phyloP scores from a whole-genome alignment of 2,888 invertebrate genomes.

The Caenorhabditis sp. region DNA sequence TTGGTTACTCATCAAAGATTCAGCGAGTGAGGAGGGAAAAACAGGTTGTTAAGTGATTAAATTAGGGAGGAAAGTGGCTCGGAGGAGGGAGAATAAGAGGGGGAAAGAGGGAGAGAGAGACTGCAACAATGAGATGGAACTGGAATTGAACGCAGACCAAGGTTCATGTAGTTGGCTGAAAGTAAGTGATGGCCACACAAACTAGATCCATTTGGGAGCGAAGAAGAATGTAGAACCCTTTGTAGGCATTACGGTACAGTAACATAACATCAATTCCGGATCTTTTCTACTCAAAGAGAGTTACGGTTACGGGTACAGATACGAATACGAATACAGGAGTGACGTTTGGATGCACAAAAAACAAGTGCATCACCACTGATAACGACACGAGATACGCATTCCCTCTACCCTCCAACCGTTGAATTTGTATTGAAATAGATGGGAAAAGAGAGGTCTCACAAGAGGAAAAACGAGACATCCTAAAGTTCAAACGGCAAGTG shows the following conservation, averaged over 20 bases:
- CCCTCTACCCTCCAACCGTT: not conserved
- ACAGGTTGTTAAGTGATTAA: not conserved
- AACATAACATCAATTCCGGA: too few relatives aligned
- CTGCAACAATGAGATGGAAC: slow-evolving; percentile 1
- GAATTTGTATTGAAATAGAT: not conserved
- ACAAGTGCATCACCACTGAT: not conserved
- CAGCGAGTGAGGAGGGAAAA: not conserved
- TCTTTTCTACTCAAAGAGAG: too few relatives aligned
- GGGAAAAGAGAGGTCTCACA: not conserved
- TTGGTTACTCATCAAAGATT: slow-evolving; percentile 9
- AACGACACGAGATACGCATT: slow-evolving; percentile 8
- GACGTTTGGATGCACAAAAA: not conserved
- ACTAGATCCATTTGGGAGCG: too few relatives aligned
- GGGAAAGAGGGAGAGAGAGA: not conserved
- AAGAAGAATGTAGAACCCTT: too few relatives aligned
- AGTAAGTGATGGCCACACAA: not conserved
- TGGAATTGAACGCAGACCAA: slow-evolving; percentile 12
- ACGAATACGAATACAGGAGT: not conserved
- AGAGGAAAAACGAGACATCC: not conserved
- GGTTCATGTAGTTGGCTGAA: not conserved
- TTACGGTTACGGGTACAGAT: not conserved
- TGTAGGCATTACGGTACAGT: too few relatives aligned
- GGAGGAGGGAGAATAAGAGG: not conserved
- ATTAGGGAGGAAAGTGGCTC: not conserved
- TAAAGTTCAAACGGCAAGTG: not conserved